phyloP scores from a whole-genome alignment of 1,140 invertebrate genomes.

The Goniozus legneri region DNA sequence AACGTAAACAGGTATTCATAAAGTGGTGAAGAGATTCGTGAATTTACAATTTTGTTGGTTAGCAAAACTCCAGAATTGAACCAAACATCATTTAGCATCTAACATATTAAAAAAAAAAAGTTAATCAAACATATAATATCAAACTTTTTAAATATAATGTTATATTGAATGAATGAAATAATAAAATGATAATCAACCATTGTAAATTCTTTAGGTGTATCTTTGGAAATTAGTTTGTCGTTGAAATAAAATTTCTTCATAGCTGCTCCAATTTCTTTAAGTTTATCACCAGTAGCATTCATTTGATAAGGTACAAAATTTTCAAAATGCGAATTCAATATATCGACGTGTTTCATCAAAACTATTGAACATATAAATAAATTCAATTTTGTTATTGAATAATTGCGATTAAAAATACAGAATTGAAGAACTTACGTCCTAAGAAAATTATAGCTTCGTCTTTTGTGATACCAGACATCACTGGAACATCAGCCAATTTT shows the following conservation, averaged over 20 bases:
- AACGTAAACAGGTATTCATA: slow-evolving; percentile 43
- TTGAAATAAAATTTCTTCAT: slow-evolving; percentile 62
- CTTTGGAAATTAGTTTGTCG: slow-evolving; percentile 48
- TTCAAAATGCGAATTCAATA: slow-evolving; percentile 58
- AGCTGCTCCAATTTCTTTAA: slow-evolving; percentile 48
- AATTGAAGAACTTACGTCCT: slow-evolving; percentile 23
- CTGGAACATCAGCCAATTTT: slow-evolving; percentile 58
- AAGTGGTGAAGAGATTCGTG: slow-evolving; percentile 34
- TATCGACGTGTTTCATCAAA: slow-evolving; percentile 22
- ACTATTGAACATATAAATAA: slow-evolving; percentile 16
- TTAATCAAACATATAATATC: no score
- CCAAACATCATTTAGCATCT: slow-evolving; percentile 37
- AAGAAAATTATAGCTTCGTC: slow-evolving; percentile 55
- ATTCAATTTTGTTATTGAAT: background rate
- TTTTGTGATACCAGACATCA: slow-evolving; percentile 61
- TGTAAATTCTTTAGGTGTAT: slow-evolving; percentile 48
- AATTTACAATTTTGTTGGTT: slow-evolving; percentile 29
- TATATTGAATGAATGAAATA: background rate
- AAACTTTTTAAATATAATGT: no score
- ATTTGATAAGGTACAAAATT: slow-evolving; percentile 60
- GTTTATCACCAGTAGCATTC: slow-evolving; percentile 48
- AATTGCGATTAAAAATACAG: background rate
- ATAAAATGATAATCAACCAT: slow-evolving; percentile 43
- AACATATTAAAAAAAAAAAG: no score
- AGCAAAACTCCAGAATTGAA: slow-evolving; percentile 27